phyloP scores from a whole-genome alignment of 2,888 invertebrate genomes.

The Stenotaenia linearis region DNA sequence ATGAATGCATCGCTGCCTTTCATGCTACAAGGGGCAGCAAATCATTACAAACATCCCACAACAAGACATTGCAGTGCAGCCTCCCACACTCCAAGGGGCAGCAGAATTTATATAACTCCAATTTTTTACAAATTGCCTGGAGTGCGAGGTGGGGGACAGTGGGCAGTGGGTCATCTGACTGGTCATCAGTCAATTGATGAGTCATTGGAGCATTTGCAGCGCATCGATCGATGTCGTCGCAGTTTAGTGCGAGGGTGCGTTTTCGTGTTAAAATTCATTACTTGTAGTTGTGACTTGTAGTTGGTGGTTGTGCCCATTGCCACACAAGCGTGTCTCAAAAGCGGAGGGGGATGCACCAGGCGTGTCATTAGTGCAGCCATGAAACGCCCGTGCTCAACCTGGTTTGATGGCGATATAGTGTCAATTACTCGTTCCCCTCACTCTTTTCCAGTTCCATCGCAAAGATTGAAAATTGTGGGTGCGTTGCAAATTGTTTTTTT shows the following conservation, averaged over 20 bases:
- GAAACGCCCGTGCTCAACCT: constrained; percentile 23
- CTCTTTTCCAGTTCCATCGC: constrained; percentile 23
- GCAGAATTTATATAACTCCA: too few relatives aligned
- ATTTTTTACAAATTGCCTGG: neutral
- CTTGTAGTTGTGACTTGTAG: constrained; percentile 27
- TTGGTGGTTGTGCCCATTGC: constrained; percentile 5
- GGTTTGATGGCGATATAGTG: constrained; percentile 24
- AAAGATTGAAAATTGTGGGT: constrained; percentile 26
- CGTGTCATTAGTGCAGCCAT: constrained; percentile 23
- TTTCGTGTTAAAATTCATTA: constrained; percentile 30
- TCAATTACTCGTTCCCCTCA: constrained; percentile 21
- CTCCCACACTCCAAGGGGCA: too few relatives aligned
- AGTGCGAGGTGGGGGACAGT: neutral
- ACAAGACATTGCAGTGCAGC: too few relatives aligned
- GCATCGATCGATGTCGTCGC: constrained; percentile 9
- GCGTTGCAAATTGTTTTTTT: constrained; percentile 26
- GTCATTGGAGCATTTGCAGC: neutral
- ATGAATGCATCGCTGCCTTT: too few relatives aligned
- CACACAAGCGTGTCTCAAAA: constrained; percentile 4
- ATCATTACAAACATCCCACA: too few relatives aligned
- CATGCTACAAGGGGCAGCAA: too few relatives aligned
- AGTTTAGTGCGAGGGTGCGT: neutral
- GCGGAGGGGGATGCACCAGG: constrained; percentile 16
- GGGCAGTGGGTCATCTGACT: constrained; percentile 13
- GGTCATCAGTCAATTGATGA: constrained; percentile 31